A percentile compares a stretch with the other conserved stretches of the same genome.
phyloP scores from a whole-genome alignment of 2,113 vertebrate genomes.

The Blennius ocellaris region DNA sequence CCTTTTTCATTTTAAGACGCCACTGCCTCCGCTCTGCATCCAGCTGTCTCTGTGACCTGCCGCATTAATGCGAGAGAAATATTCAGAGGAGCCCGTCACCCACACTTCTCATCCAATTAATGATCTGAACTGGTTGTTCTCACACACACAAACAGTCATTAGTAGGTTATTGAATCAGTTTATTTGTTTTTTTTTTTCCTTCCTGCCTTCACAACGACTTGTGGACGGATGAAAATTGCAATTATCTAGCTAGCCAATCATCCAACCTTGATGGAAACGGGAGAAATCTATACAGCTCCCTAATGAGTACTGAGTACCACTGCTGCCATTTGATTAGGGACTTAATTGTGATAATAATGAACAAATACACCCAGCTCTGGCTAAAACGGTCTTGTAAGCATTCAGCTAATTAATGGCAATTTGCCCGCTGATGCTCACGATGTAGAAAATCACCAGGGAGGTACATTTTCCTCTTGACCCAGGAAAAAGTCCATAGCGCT shows the following conservation, averaged over 20 bases:
- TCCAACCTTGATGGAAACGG: constrained; percentile 56
- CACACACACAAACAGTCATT: constrained; percentile 42
- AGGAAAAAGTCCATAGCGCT: constrained; percentile 20
- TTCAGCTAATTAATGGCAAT: constrained; percentile 78
- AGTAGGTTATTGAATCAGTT: constrained; percentile 31
- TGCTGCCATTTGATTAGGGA: constrained; percentile 73
- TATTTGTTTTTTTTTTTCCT: constrained; percentile 34
- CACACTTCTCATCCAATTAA: constrained; percentile 44
- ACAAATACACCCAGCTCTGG: constrained; percentile 72
- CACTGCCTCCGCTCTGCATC: not conserved
- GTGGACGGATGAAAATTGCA: constrained; percentile 41
- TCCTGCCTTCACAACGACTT: constrained; percentile 5
- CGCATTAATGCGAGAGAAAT: constrained; percentile 12
- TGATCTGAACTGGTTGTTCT: constrained; percentile 22
- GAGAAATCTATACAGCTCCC: constrained; percentile 63
- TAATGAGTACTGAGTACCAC: constrained; percentile 68
- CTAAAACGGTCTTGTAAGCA: constrained; percentile 63
- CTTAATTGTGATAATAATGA: constrained; percentile 81
- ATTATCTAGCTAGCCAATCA: constrained; percentile 53
- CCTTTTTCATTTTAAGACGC: constrained; percentile 3
- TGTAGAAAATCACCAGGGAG: constrained; percentile 59
- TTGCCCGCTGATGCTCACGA: constrained; percentile 65
- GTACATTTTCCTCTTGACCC: constrained; percentile 36
- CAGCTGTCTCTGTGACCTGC: not conserved
- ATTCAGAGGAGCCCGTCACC: constrained; percentile 15